Base-by-base conservation (phyloP, 2,888 invertebrate species). In the Tetheella fluctuosa region DNA sequence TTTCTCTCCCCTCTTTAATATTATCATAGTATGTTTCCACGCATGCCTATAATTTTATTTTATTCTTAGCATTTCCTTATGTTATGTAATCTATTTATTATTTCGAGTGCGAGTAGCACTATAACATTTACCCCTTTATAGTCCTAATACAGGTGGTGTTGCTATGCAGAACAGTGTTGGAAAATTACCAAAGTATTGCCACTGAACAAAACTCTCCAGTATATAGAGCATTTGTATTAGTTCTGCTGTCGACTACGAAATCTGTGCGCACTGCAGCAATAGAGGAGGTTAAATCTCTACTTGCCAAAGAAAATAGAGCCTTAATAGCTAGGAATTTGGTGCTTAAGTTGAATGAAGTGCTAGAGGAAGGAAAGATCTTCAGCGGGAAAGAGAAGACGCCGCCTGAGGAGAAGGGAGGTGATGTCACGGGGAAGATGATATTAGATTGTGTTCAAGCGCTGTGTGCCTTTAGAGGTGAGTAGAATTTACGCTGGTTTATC, bases 111-210 rank as follows among this genome's bases (percentile, higher is more conserved):
- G 59, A 74, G 71, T 79, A 71, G 77, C 82, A 73, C 86, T 89
- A 85, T 85, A 85, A 76, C 83, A 84, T 82, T 86, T 86, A 90
- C 90, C 85, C 87, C 88, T 89, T 89, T 91, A 88, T 88, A 93
- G 93, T 94, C 90, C 86, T 88, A 81, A 84, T 94, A 89, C 95
- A 96, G 86, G 94, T 97, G 69, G 95, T 96, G 89, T 91, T 95
- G 74, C 93, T 98, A 73, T 96, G 96, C 79, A 96, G 96, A 84
- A 94, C 94, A 65, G 91, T 98, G 52, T 88, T 97, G 56, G 93
- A 95, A 63, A 95, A 96, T 70, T 96, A 97, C 90, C 93, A 93
- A 13, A 94, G 94, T 71, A 95, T 95, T 82, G 87, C 97, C 68
- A 95, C 94, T 70, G 96, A 96, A 20, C 94, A 94, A 70, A 86